Base-by-base conservation (phyloP, 2,888 invertebrate species). In the Drosophila macrospina region DNA sequence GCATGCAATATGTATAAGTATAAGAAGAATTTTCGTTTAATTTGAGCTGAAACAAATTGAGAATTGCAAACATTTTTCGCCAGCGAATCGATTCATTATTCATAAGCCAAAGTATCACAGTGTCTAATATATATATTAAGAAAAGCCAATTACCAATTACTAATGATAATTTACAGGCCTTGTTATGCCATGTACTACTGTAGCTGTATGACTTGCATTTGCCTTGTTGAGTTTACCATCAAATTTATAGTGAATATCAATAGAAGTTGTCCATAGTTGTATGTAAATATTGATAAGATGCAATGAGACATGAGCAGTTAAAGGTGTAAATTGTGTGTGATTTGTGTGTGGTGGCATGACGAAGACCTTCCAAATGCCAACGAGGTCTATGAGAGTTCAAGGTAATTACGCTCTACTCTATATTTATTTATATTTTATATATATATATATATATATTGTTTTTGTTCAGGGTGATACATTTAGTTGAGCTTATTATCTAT, bases 221-320 rank as follows among this genome's bases (percentile, higher is more conserved):
- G 66, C 73, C 76, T 76, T 74, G 74, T 59, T 50, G n/a, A 41
- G 50, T 59, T 76, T 76, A 67, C 50, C 65, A 71, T 69, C n/a
- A 59, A 73, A 68, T 68, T 82, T 71, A 78, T 69, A 57, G 66
- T 68, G 65, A 61, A 65, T 62, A 64, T n/a, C n/a, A n/a, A n/a
- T n/a, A n/a, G n/a, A n/a, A n/a, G n/a, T 66, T 76, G 62, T 16
- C 71, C 75, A 80, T 69, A 83, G 72, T 80, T 78, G 36, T 74
- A 88, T 86, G 89, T 86, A 83, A 86, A 88, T 89, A 89, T 74
- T 86, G 85, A 88, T 85, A 82, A 81, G 66, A 61, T 66, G 71
- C 55, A 48, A 51, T 48, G 56, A 64, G 68, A 78, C 52, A 59
- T 69, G 30, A 11, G 10, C 37, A 2, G 42, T 11, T 0, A 24